Base-by-base conservation (phyloP, 2,113 vertebrate genomes). In the Apteryx owenii region DNA sequence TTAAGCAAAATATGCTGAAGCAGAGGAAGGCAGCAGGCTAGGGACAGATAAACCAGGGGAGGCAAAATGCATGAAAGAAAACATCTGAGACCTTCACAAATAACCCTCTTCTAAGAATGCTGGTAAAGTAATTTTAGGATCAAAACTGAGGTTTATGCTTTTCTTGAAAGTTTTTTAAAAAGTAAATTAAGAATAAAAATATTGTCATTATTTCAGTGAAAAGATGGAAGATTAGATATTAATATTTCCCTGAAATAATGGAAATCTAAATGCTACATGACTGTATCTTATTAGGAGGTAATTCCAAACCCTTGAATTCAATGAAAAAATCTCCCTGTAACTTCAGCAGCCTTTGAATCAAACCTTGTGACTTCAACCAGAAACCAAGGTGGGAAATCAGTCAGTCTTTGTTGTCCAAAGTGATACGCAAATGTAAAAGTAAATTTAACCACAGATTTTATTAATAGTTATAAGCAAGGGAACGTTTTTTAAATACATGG, bases 1-100 rank as follows among this genome's bases (percentile, higher is more conserved):
- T 64, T 23, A 42, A 46, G 70, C 9, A 54, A 23, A n/a, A 72
- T 11, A 14, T 1, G 2, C 3, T 23, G 61, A 44, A 68, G 84
- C 62, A 29, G 44, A n/a, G 82, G 76, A 40, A 26, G 44, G 62
- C 76, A 75, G 85, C 64, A 56, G 75, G 53, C 31, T 9, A 29
- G 0, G 7, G 51, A 71, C 23, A 64, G 51, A 60, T 0, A 7
- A 33, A 28, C 50, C 4, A 0, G 44, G n/a, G 40, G 23, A 72
- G 46, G 66, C 48, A 75, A 44, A 48, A 71, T 0, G 6, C 40
- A 10, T 28, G 36, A 12, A 58, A 28, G 23, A 22, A 77, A 90
- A 78, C 60, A 75, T 7, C 82, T 23, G 38, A 60, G 71, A 48
- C 20, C 36, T 14, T 36, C 7, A 21, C n/a, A 26, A 65, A 65